phyloP scores from a whole-genome alignment of 2,797 vertebrate species.

The Mionectes olivaceus region DNA sequence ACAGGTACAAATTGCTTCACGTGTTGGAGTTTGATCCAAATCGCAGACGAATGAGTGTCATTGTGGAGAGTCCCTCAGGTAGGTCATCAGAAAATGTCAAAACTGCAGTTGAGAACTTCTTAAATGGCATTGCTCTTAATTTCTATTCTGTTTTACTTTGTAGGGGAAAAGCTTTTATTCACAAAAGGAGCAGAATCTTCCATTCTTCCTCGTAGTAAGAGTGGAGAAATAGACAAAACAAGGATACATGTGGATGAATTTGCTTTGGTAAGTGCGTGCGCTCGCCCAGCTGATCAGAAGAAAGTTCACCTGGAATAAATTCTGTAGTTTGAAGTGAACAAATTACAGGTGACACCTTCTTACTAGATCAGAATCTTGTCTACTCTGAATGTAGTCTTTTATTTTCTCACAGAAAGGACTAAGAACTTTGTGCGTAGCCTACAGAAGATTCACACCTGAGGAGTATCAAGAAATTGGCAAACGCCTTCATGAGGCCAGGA shows the following conservation, averaged over 20 bases:
- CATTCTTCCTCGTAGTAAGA: constrained; percentile 87
- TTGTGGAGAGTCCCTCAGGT: constrained; percentile 92
- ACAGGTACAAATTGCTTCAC: constrained; percentile 93
- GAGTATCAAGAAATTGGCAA: constrained; percentile 89
- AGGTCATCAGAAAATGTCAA: constrained; percentile 15
- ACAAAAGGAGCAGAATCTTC: constrained; percentile 97
- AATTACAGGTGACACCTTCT: not conserved
- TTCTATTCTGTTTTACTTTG: not conserved
- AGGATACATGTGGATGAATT: constrained; percentile 96
- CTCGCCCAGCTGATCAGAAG: not conserved
- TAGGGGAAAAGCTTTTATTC: constrained; percentile 92
- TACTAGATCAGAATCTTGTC: not conserved
- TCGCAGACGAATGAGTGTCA: constrained; percentile 96
- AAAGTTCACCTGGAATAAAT: not conserved
- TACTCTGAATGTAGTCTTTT: not conserved
- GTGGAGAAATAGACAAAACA: constrained; percentile 94
- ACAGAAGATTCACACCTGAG: constrained; percentile 87
- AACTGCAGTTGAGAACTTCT: not conserved
- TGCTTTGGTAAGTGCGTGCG: constrained; percentile 86
- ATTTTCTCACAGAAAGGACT: constrained; percentile 88
- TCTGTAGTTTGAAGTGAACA: not conserved
- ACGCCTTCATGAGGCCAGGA: constrained; percentile 88
- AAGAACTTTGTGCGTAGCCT: constrained; percentile 93
- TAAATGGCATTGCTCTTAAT: not conserved
- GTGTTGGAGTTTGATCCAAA: constrained; percentile 95